Percentiles rank a stretch among this genome's conserved stretches.
Conservation (phyloP, 2,797 vertebrate species). For the Betta splendens region DNA sequence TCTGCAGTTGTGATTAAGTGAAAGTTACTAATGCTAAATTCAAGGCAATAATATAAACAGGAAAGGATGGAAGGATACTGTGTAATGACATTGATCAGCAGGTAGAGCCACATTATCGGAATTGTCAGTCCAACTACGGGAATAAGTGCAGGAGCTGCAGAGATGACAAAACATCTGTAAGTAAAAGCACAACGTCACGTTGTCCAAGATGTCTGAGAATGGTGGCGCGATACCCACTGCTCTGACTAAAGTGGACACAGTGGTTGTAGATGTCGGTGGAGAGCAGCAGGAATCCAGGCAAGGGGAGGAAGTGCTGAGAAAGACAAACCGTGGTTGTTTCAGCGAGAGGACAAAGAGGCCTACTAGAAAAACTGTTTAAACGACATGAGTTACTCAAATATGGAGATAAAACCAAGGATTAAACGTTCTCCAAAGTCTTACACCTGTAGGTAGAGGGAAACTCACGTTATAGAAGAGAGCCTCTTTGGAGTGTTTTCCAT, state of each 20-base stretch:
- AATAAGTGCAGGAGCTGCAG: slow-evolving; percentile 84
- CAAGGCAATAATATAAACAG: background rate
- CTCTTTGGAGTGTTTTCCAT: slow-evolving; percentile 94
- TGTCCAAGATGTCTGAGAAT: background rate
- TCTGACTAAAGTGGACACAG: slow-evolving; percentile 87
- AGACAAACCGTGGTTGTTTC: slow-evolving; percentile 1
- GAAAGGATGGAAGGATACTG: slow-evolving; percentile 95
- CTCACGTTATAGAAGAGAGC: slow-evolving; percentile 97
- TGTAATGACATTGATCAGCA: slow-evolving; percentile 92
- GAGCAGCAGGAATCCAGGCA: slow-evolving; percentile 94
- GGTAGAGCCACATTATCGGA: slow-evolving; percentile 96
- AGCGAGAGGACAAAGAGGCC: background rate
- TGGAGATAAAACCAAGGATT: background rate
- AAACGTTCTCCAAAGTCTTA: background rate
- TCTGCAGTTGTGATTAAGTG: too few relatives aligned
- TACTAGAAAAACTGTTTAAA: background rate
- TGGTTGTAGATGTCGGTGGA: slow-evolving; percentile 92
- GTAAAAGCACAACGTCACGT: background rate
- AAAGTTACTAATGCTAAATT: background rate
- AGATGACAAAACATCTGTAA: slow-evolving; percentile 25
- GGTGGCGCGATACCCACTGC: slow-evolving; percentile 81
- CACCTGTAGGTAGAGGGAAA: background rate
- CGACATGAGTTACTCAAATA: background rate
- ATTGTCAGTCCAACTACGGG: slow-evolving; percentile 80
- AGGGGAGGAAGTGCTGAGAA: slow-evolving; percentile 89